Evolutionary conservation across 2,113 vertebrate genomes (phyloP).

Genomic region (Callorhinus ursinus): DNA sequence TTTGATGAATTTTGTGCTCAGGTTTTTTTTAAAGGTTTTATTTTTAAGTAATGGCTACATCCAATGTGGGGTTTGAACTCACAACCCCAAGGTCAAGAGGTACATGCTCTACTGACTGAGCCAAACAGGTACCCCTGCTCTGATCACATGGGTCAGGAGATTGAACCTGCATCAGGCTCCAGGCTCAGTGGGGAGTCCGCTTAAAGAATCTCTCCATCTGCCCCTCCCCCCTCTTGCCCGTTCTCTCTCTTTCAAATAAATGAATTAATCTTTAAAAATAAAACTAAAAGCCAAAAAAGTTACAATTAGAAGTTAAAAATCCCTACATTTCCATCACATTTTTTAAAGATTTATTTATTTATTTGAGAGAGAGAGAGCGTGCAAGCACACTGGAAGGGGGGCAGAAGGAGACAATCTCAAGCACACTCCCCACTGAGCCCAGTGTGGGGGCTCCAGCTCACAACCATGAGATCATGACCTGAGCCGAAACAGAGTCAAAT

Average conservation of each 20-base stretch:
- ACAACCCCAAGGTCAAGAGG: neutral
- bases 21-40: neutral
- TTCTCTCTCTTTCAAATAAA: neutral
- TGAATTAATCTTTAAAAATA: neutral
- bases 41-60: neutral
- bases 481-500: neutral
- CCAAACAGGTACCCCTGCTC: neutral
- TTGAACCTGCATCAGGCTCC: neutral
- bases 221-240: neutral
- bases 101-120: neutral
- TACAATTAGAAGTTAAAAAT: neutral
- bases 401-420: no score
- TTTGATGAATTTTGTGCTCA: neutral
- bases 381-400: no score
- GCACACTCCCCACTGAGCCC: neutral
- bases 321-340: accelerated
- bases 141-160: neutral
- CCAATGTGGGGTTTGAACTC: neutral
- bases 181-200: neutral
- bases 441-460: neutral
- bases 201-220: neutral
- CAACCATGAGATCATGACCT: neutral
- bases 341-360: neutral
- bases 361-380: neutral
- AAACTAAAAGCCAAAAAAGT: neutral